Evolutionary conservation across 1,140 invertebrate genomes (phyloP).

Genomic region (Ips nitidus): DNA sequence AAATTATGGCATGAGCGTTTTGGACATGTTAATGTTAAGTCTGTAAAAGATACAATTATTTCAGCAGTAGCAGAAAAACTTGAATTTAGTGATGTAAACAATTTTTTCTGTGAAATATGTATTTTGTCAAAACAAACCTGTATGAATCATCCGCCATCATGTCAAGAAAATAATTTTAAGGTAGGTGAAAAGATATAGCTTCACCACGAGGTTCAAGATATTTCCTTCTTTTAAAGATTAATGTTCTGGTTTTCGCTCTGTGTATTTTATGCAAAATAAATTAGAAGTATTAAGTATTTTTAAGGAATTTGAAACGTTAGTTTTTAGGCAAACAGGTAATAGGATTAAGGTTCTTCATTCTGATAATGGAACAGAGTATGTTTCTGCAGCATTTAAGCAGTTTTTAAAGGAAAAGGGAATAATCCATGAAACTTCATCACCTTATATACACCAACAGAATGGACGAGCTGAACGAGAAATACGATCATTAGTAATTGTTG

Average conservation of each 20-base stretch:
- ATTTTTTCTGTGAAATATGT: constrained; percentile 18
- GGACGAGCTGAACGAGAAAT: constrained; percentile 42
- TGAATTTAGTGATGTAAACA: not conserved
- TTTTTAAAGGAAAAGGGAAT: no score
- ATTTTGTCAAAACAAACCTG: no score
- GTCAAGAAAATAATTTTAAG: no score
- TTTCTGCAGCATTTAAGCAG: no score
- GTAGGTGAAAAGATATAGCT: constrained; percentile 15
- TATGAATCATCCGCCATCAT: no score
- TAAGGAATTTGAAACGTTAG: constrained; percentile 16
- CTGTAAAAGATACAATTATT: not conserved
- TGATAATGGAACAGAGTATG: no score
- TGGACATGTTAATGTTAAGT: constrained; percentile 52
- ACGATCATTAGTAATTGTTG: constrained; percentile 47
- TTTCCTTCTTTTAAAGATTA: constrained; percentile 24
- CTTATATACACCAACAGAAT: constrained; percentile 11
- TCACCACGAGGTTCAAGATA: constrained; percentile 15
- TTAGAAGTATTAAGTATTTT: constrained; percentile 35
- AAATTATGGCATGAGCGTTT: constrained; percentile 50
- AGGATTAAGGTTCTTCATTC: constrained; percentile 1
- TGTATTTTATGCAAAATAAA: constrained; percentile 25
- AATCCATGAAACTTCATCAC: constrained; percentile 10
- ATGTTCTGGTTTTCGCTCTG: constrained; percentile 1
- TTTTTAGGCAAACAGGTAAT: not conserved
- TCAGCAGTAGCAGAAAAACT: constrained; percentile 7